Conservation (phyloP, 2,113 vertebrate species). For the Kryptolebias marmoratus region DNA sequence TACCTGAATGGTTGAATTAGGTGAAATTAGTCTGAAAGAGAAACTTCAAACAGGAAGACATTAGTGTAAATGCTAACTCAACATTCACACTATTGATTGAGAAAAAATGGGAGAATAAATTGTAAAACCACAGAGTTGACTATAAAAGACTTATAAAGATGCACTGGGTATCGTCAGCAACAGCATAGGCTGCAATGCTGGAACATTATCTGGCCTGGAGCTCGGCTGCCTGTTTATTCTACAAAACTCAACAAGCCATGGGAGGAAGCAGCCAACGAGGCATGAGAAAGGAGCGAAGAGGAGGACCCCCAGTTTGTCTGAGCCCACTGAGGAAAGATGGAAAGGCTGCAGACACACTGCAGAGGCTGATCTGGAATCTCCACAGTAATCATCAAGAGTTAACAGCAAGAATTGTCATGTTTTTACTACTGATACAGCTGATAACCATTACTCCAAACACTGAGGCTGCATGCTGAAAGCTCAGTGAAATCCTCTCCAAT, state of each 20-base stretch:
- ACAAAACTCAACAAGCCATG: slow-evolving; percentile 26
- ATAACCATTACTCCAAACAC: background rate
- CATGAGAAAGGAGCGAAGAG: slow-evolving; percentile 22
- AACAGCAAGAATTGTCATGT: slow-evolving; percentile 11
- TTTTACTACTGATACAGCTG: slow-evolving; percentile 15
- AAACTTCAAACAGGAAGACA: too few species aligned
- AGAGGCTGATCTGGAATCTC: slow-evolving; percentile 21
- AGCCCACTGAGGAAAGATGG: slow-evolving; percentile 30
- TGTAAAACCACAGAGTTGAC: background rate
- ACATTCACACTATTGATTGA: too few species aligned
- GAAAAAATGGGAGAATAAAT: too few species aligned
- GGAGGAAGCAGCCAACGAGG: slow-evolving; percentile 42
- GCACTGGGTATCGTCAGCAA: slow-evolving; percentile 11
- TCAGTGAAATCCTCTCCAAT: slow-evolving; percentile 21
- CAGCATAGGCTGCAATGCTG: slow-evolving; percentile 19
- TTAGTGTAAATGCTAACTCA: too few species aligned
- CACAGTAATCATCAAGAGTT: slow-evolving; percentile 5
- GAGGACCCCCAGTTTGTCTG: slow-evolving; percentile 23
- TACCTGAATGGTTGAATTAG: too few species aligned
- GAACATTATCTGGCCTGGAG: slow-evolving; percentile 39
- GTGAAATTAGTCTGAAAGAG: too few species aligned
- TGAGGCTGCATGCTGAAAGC: background rate
- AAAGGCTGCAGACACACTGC: slow-evolving; percentile 10
- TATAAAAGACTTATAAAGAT: slow-evolving; percentile 9
- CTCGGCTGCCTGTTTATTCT: slow-evolving; percentile 50